Evolutionary conservation across 2,113 vertebrate species (phyloP).

Genomic region (Orycteropus afer): DNA sequence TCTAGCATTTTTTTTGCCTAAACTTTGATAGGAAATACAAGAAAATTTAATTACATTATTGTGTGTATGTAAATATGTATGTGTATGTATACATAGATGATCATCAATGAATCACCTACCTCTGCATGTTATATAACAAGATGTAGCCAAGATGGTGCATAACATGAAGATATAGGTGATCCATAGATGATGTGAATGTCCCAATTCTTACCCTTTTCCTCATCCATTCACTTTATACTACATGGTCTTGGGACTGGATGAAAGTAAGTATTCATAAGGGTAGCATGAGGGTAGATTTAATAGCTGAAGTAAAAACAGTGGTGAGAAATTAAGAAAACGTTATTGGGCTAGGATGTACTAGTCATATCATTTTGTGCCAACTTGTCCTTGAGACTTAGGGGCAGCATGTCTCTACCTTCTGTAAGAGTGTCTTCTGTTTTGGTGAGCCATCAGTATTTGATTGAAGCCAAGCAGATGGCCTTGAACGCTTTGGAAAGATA

Average conservation of each 20-base stretch:
- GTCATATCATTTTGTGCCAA: background rate
- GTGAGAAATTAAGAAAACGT: background rate
- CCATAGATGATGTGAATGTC: background rate
- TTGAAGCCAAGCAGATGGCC: background rate
- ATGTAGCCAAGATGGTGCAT: too few species aligned
- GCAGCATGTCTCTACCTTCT: background rate
- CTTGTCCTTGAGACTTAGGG: background rate
- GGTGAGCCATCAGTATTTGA: background rate
- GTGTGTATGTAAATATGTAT: too few species aligned
- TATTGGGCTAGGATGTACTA: background rate
- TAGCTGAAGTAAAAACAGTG: background rate
- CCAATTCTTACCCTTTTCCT: background rate
- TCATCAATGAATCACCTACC: too few species aligned
- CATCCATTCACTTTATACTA: background rate
- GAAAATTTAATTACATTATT: slow-evolving; percentile 17
- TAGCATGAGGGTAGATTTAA: background rate
- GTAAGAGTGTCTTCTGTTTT: background rate
- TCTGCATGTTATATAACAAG: too few species aligned
- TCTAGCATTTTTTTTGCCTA: slow-evolving; percentile 83
- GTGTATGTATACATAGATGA: background rate
- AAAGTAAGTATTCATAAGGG: background rate
- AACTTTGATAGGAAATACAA: background rate
- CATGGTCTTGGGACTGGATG: background rate
- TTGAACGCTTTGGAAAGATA: background rate
- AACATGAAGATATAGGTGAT: background rate